phyloP scores from a whole-genome alignment of 2,113 vertebrate genomes.

The Ophthalmolycus amberensis region DNA sequence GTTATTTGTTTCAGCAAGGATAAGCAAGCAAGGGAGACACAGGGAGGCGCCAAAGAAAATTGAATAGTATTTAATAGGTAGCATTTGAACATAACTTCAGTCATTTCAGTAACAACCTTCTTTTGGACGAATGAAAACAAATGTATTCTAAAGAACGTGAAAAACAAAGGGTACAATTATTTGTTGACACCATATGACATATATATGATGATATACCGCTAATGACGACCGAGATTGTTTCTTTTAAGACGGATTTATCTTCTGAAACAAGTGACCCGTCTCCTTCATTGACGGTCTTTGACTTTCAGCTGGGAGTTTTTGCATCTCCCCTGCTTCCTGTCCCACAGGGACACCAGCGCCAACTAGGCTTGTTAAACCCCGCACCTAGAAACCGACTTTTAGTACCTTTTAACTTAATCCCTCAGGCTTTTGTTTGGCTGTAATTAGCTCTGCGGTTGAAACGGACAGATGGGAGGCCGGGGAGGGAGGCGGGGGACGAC shows the following conservation, averaged over 20 bases:
- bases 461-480: constrained; percentile 48
- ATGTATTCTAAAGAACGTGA: too few relatives aligned
- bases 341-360: constrained; percentile 6
- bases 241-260: not conserved
- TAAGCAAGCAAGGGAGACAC: not conserved
- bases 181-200: not conserved
- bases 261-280: not conserved
- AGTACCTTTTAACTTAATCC: constrained; percentile 38
- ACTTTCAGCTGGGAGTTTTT: not conserved
- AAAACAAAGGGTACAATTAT: not conserved
- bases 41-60: not conserved
- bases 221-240: not conserved
- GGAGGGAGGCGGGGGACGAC: not conserved
- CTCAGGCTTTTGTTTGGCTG: constrained; percentile 18
- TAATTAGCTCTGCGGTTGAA: constrained; percentile 51
- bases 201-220: not conserved
- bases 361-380: not conserved
- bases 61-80: not conserved
- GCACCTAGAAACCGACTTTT: constrained; percentile 28
- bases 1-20: not conserved
- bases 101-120: not conserved
- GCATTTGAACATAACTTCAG: not conserved
- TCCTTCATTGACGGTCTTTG: not conserved
- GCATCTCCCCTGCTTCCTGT: not conserved
- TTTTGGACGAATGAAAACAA: not conserved